These are phyloP conservation scores for Oscheius myriophilus DNA, from an alignment of 2,888 invertebrate species.

Conservation along the genomic window DNA sequence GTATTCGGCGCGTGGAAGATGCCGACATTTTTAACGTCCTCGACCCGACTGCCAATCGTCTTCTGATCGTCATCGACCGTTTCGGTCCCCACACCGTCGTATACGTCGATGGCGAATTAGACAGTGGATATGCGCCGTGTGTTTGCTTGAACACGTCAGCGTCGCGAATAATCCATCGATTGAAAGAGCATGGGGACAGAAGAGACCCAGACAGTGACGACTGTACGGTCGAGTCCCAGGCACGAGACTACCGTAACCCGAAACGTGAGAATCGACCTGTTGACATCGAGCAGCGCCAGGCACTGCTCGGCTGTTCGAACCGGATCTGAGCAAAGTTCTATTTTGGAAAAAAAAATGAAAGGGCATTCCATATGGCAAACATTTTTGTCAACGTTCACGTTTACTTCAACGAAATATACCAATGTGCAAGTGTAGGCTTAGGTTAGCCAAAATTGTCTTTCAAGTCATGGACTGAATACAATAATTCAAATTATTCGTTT, in stretches of 20 bases:
- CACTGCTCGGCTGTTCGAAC: constrained; percentile 6
- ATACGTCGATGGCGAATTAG: constrained; percentile 28
- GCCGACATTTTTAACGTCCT: neutral
- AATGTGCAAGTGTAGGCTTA: too few species aligned
- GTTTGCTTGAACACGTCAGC: constrained; percentile 36
- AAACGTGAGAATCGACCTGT: constrained; percentile 27
- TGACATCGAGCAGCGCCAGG: constrained; percentile 24
- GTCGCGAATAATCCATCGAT: constrained; percentile 24
- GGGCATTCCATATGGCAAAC: too few species aligned
- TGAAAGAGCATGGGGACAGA: too few species aligned
- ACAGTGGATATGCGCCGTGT: constrained; percentile 34
- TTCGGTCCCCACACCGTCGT: constrained; percentile 26
- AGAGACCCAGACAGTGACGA: constrained; percentile 26
- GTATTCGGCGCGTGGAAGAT: constrained; percentile 25
- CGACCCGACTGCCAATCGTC: too few species aligned
- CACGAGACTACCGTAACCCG: constrained; percentile 18
- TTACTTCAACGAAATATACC: too few species aligned
- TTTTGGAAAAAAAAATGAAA: too few species aligned
- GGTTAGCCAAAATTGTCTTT: too few species aligned
- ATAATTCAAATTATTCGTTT: too few species aligned
- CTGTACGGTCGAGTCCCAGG: constrained; percentile 26
- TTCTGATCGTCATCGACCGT: constrained; percentile 4
- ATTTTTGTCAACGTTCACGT: too few species aligned
- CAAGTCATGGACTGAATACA: too few species aligned
- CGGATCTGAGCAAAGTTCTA: too few species aligned